Base-by-base conservation (phyloP, 92 coral and sea anemone genomes). In the Epizoanthus ramosus region DNA sequence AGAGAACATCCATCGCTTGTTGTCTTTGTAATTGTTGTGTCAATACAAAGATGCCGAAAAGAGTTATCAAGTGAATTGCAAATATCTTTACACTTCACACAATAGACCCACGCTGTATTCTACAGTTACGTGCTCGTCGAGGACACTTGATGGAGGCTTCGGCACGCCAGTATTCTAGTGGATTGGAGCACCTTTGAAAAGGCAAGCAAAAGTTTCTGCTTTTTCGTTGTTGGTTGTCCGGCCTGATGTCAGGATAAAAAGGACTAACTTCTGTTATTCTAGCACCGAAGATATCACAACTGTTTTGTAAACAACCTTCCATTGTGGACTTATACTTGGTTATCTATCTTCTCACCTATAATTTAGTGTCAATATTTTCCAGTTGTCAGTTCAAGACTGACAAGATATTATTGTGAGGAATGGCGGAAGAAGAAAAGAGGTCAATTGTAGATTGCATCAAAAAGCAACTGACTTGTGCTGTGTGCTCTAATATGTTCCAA, bases 381-480 rank as follows among this genome's bases (percentile, higher is more conserved):
- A n/a, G 31, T 24, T 23, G 37, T 47, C 35, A 16, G 8, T 8
- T n/a, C 31, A 75, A 25, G 50, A 53, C n/a, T n/a, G n/a, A 57
- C 76, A 31, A 50, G 15, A 43, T n/a, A n/a, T 58, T 59, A 15
- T 75, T 71, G 37, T 60, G 21, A 76, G 56, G 75, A 58, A 54
- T 13, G 64, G 43, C 58, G 17, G 43, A 21, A 3, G n/a, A 47
- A 53, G 86, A 79, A 24, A 71, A 70, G 43, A 76, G 70, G 10
- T 83, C 81, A 3, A 74, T 88, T 14, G 79, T 80, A 54, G 81
- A 84, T 18, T 74, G 28, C 87, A 87, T 84, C 75, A 83, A 80
- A 52, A 84, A 74, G 68, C 89, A 84, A 35, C 83, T 90, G 5
- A 84, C 88, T 3, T 90, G 93, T 75, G 73, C 73, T 24, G 59